A percentile compares a stretch with the other conserved stretches of the same genome.
phyloP scores from a whole-genome alignment of 2,113 vertebrate genomes.

The Amphiprion percula region DNA sequence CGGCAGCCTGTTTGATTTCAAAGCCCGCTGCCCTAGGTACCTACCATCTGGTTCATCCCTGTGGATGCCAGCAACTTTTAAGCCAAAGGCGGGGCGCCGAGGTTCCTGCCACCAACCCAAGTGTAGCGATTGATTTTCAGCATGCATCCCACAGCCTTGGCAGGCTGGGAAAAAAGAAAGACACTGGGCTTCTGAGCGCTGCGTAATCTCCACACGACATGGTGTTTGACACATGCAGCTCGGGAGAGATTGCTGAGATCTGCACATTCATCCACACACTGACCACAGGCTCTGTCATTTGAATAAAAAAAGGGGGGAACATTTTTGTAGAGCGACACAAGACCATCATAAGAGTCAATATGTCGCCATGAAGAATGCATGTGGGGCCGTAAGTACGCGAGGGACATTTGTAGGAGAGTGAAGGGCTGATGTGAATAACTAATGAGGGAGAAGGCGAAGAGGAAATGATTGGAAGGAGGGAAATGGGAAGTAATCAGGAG shows the following conservation, averaged over 20 bases:
- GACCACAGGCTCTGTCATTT: conserved; percentile 66
- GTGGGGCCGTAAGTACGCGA: conserved; percentile 31
- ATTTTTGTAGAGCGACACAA: conserved; percentile 57
- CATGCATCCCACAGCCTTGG: conserved; percentile 27
- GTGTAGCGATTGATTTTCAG: conserved; percentile 60
- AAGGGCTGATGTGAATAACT: conserved; percentile 58
- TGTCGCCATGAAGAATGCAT: conserved; percentile 51
- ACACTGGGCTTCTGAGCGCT: conserved; percentile 12
- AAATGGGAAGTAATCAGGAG: conserved; percentile 53
- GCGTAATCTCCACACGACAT: conserved; percentile 56
- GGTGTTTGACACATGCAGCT: conserved; percentile 65
- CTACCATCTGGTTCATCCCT: conserved; percentile 59
- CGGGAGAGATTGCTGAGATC: conserved; percentile 71
- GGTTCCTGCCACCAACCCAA: conserved; percentile 49
- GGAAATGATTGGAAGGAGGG: conserved; percentile 43
- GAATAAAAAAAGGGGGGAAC: conserved; percentile 67
- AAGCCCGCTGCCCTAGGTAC: conserved; percentile 46
- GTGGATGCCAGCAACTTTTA: conserved; percentile 38
- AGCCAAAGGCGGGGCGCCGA: conserved; percentile 39
- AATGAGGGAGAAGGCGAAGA: conserved; percentile 47
- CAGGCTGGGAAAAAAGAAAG: not conserved
- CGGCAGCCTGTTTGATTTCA: conserved; percentile 35
- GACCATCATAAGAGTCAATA: conserved; percentile 70
- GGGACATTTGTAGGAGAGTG: conserved; percentile 56
- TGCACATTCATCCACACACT: conserved; percentile 74